Evolutionary conservation across 2,797 vertebrate species (phyloP).

Genomic region (Perodicticus potto): DNA sequence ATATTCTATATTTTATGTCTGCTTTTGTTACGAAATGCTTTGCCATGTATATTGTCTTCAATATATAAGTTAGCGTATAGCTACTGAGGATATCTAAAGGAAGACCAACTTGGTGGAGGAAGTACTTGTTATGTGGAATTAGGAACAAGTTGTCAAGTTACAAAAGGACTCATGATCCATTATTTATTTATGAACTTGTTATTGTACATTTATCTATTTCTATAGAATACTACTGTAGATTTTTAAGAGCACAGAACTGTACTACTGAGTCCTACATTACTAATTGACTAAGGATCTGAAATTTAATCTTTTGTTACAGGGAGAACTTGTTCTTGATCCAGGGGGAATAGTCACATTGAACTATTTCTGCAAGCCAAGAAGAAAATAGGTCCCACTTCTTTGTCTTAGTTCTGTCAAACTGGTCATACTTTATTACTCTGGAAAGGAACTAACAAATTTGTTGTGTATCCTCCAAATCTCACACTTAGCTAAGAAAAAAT

Average conservation of each 20-base stretch:
- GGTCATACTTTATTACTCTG: conserved; percentile 34
- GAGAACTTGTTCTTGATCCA: conserved; percentile 35
- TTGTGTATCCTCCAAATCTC: conserved; percentile 73
- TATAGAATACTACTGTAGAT: background rate
- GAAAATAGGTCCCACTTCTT: background rate
- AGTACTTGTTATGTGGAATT: background rate
- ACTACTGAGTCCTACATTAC: conserved; percentile 49
- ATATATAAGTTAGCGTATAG: background rate
- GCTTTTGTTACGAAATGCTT: background rate
- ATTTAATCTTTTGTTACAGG: background rate
- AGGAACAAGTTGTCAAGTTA: background rate
- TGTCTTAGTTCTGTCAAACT: conserved; percentile 64
- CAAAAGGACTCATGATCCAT: background rate
- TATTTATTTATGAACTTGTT: conserved; percentile 9
- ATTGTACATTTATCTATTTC: conserved; percentile 61
- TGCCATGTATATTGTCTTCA: background rate
- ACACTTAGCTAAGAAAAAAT: conserved; percentile 75
- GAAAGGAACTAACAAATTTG: conserved; percentile 50
- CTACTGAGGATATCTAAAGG: background rate
- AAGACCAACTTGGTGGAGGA: background rate
- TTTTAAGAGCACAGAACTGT: background rate
- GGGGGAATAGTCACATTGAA: background rate
- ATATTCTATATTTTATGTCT: background rate
- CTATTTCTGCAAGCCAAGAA: conserved; percentile 44
- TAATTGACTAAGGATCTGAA: conserved; percentile 7